Base-by-base conservation (phyloP, 2,888 invertebrate genomes). In the Clivina fossor region DNA sequence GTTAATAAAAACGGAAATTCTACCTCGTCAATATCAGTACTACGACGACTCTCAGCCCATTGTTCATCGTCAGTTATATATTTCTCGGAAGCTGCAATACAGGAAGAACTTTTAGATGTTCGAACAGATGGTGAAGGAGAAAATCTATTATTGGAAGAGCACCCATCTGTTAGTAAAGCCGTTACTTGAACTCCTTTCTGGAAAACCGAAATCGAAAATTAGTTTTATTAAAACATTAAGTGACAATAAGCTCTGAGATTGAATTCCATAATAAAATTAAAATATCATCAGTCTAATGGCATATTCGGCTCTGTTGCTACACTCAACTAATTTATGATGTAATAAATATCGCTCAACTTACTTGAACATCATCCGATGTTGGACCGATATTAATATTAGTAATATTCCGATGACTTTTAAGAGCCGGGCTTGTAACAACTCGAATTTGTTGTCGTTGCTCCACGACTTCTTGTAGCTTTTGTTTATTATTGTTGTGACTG, bases 131-230 rank as follows among this genome's bases (percentile, higher is more conserved):
- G 68, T 2, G 81, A 81, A 0, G 84, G 81, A 26, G 83, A 71
- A n/a, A n/a, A n/a, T n/a, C n/a, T n/a, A n/a, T n/a, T n/a, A n/a
- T n/a, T n/a, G n/a, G n/a, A n/a, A n/a, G n/a, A n/a, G n/a, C n/a
- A n/a, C n/a, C n/a, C n/a, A 65, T 81, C 82, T 1, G 82, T 83
- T 0, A 88, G 84, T 15, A 90, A 73, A 0, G 88, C 84, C 1
- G 88, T 88, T 19, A 89, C 85, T 66, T 88, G 89, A 22, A 87
- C 86, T 0, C 89, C 90, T 65, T 90, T 85, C 71, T 89, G 90
- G 68, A 86, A 90, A 40, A 89, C 84, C 38, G 37, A 3, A 26
- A 19, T 24, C 9, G 3, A n/a, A n/a, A 43, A 20, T 11, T 18
- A 24, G 2, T 9, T 18, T 13, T 4, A 41, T 20, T 2, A 41